Percentiles rank a stretch among this genome's conserved stretches.
Conservation (phyloP, 1,140 invertebrate species). For the Dendrolimus punctatus region DNA sequence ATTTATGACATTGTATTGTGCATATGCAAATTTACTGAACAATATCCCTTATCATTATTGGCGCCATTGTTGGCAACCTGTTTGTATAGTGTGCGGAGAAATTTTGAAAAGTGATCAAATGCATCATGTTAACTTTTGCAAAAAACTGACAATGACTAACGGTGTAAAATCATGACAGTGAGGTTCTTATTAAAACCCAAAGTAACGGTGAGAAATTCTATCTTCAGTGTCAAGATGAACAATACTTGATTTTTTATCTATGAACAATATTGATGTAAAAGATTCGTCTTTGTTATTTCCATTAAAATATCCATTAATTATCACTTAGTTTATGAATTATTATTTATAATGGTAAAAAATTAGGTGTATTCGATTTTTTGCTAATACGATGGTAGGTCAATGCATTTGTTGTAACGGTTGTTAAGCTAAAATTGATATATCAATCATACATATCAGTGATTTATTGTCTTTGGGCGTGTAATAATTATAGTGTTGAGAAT, state of each 20-base stretch:
- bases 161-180: conserved; percentile 6
- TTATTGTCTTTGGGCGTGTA: conserved; percentile 12
- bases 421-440: conserved; percentile 14
- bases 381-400: conserved; percentile 7
- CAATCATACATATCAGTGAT: conserved; percentile 15
- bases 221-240: conserved; percentile 13
- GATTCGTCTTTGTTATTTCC: conserved; percentile 8
- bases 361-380: conserved; percentile 1
- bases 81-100: too few relatives aligned
- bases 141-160: conserved; percentile 1
- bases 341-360: not conserved
- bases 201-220: conserved; percentile 18
- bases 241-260: conserved; percentile 13
- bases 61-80: not conserved
- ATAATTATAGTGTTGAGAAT: conserved; percentile 13
- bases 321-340: not conserved
- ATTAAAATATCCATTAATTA: conserved; percentile 3
- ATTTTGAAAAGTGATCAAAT: too few relatives aligned
- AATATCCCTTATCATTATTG: not conserved
- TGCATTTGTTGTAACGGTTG: conserved; percentile 13
- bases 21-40: not conserved
- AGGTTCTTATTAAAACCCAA: conserved; percentile 9
- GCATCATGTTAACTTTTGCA: too few relatives aligned
- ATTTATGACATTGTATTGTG: conserved; percentile 7
- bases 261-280: conserved; percentile 17